Evolutionary conservation across 2,113 vertebrate species (phyloP).

Genomic region (Megaceryle torquata): DNA sequence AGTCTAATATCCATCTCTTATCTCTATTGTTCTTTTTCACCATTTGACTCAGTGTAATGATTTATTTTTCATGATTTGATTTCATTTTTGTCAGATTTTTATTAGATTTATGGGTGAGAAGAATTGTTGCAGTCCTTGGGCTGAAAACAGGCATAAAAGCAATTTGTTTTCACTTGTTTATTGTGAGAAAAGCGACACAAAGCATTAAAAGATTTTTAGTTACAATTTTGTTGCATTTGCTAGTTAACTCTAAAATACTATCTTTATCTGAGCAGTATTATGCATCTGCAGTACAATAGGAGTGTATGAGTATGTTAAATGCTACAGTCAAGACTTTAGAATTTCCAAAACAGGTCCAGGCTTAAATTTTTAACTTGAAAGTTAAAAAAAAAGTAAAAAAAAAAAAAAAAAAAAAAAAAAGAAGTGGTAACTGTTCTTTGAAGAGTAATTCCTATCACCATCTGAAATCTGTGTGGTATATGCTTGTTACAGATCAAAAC

Average conservation of each 20-base stretch:
- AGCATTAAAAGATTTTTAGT: background rate
- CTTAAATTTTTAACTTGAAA: background rate
- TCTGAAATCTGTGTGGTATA: background rate
- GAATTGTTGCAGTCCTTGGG: background rate
- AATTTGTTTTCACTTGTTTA: background rate
- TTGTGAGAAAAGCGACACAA: background rate
- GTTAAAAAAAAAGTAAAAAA: background rate
- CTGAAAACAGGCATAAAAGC: background rate
- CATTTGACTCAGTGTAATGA: background rate
- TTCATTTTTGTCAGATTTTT: background rate
- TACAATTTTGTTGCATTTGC: background rate
- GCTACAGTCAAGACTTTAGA: background rate
- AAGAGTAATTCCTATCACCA: background rate
- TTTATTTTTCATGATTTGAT: background rate
- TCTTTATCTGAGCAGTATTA: background rate
- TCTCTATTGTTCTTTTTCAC: background rate
- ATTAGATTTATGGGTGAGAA: background rate
- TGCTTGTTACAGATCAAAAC: background rate
- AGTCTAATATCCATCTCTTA: background rate
- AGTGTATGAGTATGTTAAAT: background rate
- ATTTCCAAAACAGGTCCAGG: background rate
- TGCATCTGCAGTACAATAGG: background rate
- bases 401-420: background rate
- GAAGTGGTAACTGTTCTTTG: background rate
- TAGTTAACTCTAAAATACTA: background rate